Percentiles rank a stretch among this genome's conserved stretches.
phyloP scores from a whole-genome alignment of 2,797 vertebrate genomes.

The Gymnoscopelus braueri region DNA sequence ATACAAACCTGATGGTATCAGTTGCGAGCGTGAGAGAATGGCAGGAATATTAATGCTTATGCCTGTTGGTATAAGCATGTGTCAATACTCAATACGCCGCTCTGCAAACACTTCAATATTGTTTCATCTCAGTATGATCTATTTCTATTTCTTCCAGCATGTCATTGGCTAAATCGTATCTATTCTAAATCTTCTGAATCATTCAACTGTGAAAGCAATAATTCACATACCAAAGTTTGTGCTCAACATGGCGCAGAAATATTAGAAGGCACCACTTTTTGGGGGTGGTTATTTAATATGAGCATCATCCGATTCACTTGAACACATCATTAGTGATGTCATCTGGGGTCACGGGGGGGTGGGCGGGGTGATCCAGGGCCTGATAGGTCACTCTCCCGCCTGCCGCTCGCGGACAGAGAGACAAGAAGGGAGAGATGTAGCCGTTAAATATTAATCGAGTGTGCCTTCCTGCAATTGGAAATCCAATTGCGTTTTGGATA shows the following conservation, averaged over 20 bases:
- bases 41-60: background rate
- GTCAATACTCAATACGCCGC: background rate
- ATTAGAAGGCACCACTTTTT: too few species aligned
- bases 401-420: slow-evolving; percentile 22
- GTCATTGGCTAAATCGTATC: background rate
- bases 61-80: background rate
- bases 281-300: too few species aligned
- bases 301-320: too few species aligned
- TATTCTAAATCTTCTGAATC: slow-evolving; percentile 1
- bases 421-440: slow-evolving; percentile 33
- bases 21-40: background rate
- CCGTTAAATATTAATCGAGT: slow-evolving; percentile 60
- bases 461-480: slow-evolving; percentile 52
- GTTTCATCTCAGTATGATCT: background rate
- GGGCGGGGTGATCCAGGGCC: background rate
- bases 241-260: background rate
- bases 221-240: slow-evolving; percentile 1
- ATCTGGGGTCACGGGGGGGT: too few species aligned
- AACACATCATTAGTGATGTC: too few species aligned
- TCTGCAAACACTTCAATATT: background rate
- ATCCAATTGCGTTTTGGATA: slow-evolving; percentile 60
- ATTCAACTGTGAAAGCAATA: background rate
- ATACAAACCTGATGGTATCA: too few species aligned
- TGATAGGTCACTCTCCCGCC: slow-evolving; percentile 11
- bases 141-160: background rate